Conservation (phyloP, 2,113 vertebrate genomes). For the Haliaeetus leucogaster region DNA sequence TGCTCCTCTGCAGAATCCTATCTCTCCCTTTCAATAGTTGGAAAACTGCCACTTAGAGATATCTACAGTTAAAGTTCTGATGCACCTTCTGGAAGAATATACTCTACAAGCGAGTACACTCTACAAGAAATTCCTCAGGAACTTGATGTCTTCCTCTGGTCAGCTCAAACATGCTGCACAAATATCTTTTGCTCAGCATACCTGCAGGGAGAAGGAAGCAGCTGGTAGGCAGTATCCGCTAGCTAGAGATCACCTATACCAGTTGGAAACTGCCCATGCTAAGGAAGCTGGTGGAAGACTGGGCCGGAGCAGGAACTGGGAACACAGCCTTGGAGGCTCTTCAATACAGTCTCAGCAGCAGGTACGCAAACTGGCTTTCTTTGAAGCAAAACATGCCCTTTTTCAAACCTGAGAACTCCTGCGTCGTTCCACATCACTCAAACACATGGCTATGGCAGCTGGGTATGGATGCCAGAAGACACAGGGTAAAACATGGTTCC, state of each 20-base stretch:
- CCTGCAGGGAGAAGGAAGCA: background rate
- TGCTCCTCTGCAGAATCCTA: background rate
- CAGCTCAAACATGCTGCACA: background rate
- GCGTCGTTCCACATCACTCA: background rate
- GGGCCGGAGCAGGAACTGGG: background rate
- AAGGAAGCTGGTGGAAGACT: background rate
- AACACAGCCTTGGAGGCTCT: background rate
- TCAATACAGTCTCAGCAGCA: background rate
- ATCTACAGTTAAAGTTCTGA: background rate
- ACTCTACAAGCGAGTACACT: background rate
- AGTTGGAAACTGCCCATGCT: background rate
- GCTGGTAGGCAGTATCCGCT: background rate
- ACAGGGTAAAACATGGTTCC: background rate
- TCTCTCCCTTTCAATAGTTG: background rate
- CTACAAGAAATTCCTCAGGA: background rate
- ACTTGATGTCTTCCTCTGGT: background rate
- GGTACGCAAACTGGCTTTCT: background rate
- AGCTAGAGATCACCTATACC: background rate
- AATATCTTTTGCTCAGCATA: background rate
- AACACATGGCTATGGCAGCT: background rate
- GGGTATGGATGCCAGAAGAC: background rate
- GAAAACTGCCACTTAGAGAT: background rate
- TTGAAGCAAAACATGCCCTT: background rate
- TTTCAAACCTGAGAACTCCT: background rate
- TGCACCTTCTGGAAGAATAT: background rate